Base-by-base conservation (phyloP, 2,888 invertebrate species). In the Allygus modestus region DNA sequence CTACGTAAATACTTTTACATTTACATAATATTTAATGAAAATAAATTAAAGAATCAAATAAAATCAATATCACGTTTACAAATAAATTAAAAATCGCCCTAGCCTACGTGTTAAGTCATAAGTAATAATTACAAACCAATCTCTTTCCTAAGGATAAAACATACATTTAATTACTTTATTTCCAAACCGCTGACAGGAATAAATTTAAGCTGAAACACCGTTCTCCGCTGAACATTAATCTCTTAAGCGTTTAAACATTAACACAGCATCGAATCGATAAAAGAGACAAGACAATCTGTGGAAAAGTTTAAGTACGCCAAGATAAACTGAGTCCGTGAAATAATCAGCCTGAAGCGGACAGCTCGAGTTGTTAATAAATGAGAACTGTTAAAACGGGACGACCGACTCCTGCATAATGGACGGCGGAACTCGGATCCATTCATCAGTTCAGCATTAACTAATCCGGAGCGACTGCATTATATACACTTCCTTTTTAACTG, bases 341-440 rank as follows among this genome's bases (percentile, higher is more conserved):
- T 46, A 46, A 77, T 46, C 46, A 43, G 51, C n/a, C 77, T 28
- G 77, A 17, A 23, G 77, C 51, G 26, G 77, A 77, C 77, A 77
- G 28, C n/a, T 12, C 77, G 28, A 1, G 46, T 77, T 28, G 77
- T 77, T 77, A 77, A 77, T 77, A 77, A 77, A 77, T 77, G 77
- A 46, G 46, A 77, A 77, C 77, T 77, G 77, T 46, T 51, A 77
- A 73, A 73, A 43, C 73, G 23, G n/a, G 73, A 43, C 20, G 31
- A 31, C 37, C 33, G 77, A 17, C 51, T 51, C 28, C 9, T 28
- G 77, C 15, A 28, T 26, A 77, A 77, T 46, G 31, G 51, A 77
- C 77, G 26, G 4, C 0, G 26, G 31, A 4, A 28, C 65, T 65
- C 69, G 2, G 58, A 4, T 46, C 12, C 17, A 46, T 46, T 46